A percentile compares a stretch with the other conserved stretches of the same genome.
Conservation (phyloP, 1,140 invertebrate genomes). For the Megathymus violae region DNA sequence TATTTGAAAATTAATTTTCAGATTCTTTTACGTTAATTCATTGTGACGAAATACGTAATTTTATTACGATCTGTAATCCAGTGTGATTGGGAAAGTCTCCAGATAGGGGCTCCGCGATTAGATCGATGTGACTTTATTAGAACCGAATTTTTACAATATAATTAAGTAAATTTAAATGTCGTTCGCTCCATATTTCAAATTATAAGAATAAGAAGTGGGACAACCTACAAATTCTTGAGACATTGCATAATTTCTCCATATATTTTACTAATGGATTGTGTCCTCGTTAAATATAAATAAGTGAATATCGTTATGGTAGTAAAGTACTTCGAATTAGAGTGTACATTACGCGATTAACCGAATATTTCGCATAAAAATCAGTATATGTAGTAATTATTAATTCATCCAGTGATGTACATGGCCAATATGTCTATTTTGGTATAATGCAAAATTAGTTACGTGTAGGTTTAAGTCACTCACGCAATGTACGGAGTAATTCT, state of each 20-base stretch:
- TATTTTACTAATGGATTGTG: constrained; percentile 57
- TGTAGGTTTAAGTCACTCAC: too few relatives aligned
- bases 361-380: too few relatives aligned
- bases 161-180: constrained; percentile 73
- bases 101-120: constrained; percentile 30
- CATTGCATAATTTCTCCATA: constrained; percentile 59
- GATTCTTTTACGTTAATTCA: background rate
- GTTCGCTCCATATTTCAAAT: constrained; percentile 62
- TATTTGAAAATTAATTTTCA: background rate
- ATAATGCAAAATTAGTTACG: too few relatives aligned
- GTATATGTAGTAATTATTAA: too few relatives aligned
- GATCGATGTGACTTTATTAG: constrained; percentile 47
- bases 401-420: too few relatives aligned
- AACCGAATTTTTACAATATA: constrained; percentile 70
- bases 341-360: background rate
- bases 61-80: constrained; percentile 14
- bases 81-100: constrained; percentile 39
- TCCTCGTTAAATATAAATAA: constrained; percentile 37
- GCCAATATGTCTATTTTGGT: too few relatives aligned
- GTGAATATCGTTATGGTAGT: constrained; percentile 32
- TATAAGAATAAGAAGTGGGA: constrained; percentile 61
- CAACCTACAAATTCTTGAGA: constrained; percentile 59
- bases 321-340: background rate
- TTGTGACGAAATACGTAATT: background rate
- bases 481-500: too few relatives aligned